These are phyloP conservation scores for Anodontia alba DNA, from an alignment of 2,888 invertebrate genomes.

Conservation along the genomic window DNA sequence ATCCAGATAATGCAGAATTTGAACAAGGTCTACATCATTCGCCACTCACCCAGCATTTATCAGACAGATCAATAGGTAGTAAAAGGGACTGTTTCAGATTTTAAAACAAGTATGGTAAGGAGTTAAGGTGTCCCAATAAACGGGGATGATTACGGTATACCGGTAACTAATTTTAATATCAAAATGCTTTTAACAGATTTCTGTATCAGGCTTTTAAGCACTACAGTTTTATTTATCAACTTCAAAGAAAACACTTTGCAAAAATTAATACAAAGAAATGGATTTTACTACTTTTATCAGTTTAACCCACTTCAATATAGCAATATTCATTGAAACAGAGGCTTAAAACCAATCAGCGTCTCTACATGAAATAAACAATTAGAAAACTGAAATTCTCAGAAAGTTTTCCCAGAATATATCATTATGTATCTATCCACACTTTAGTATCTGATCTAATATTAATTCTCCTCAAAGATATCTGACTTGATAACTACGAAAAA, in stretches of 20 bases:
- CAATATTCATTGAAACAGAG: background rate
- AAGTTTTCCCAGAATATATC: background rate
- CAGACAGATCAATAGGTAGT: no score
- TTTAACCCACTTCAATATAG: background rate
- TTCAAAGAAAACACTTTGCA: constrained; percentile 3
- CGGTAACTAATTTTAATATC: constrained; percentile 5
- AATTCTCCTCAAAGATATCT: no score
- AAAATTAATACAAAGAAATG: constrained; percentile 15
- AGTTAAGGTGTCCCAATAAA: no score
- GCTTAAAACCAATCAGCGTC: background rate
- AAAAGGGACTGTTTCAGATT: no score
- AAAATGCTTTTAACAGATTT: constrained; percentile 7
- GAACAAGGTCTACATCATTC: no score
- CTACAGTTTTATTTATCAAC: constrained; percentile 15
- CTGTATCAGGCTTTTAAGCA: constrained; percentile 12
- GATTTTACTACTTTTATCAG: constrained; percentile 4
- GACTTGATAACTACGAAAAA: no score
- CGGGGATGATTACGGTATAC: no score
- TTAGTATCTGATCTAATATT: no score
- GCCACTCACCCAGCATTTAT: no score
- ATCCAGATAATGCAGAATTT: no score
- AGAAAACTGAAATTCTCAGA: background rate
- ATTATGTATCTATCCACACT: no score
- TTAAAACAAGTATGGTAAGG: no score
- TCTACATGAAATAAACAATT: background rate